Evolutionary conservation across 2,888 invertebrate genomes (phyloP), one percentile per base, ranked within the genome.

Genomic region (Anoncus sp.): DNA sequence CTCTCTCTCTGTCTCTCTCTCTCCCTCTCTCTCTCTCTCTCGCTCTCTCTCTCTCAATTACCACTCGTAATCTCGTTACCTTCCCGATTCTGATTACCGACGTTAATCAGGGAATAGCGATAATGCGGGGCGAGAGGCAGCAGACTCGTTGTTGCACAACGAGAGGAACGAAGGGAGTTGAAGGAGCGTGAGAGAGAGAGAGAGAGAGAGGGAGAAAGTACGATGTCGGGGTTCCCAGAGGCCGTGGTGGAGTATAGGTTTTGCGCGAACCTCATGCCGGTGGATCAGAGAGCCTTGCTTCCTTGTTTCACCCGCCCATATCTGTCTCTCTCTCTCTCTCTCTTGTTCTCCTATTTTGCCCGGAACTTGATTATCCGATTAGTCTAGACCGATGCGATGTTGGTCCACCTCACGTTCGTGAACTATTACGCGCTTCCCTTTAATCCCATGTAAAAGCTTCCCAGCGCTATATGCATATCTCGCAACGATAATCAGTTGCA

Each of bases 51-150:
- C 66, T 22, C 55, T 27, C 51, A 27, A 63, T 35, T 60, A 22
- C 82, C 80, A 77, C 77, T 69, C 83, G 87, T 90, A 89, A 90
- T 89, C 89, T 85, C 82, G 86, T 90, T 90, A 90, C 81, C 86
- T 86, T 85, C 80, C 85, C 85, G 86, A 86, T 88, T 86, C 88
- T 87, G 89, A 89, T 89, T 87, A 89, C 87, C 85, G 85, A 85
- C 89, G 87, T 89, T 89, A 89, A 89, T 90, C 89, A 88, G 87
- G 83, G 87, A 88, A 88, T 86, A 85, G 88, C 87, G 85, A 87
- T 87, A 88, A 87, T 88, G 87, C 87, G 86, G 83, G 80, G 82
- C 66, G 20, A 43, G 47, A 69, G 70, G 62, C 62, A 70, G 75
- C 53, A 57, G 51, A 78, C 49, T 65, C 75, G 40, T 31, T 49